A percentile compares a stretch with the other conserved stretches of the same genome.
phyloP scores from a whole-genome alignment of 2,797 vertebrate species.

The Alauda arvensis region DNA sequence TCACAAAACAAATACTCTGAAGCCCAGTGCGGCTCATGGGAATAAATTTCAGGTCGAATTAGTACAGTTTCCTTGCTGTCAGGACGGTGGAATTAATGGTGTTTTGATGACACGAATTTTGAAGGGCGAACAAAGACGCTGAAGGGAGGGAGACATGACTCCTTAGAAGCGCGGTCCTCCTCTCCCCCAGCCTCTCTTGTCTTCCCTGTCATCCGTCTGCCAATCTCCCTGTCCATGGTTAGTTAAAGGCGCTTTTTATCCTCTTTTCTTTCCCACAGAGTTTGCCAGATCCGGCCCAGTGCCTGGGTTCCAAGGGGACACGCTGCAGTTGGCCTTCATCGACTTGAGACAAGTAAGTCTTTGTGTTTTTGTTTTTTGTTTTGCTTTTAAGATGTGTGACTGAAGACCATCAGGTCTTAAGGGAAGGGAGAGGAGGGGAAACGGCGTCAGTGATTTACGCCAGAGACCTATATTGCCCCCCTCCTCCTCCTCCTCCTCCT shows the following conservation, averaged over 20 bases:
- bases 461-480: conserved; percentile 67
- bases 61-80: conserved; percentile 88
- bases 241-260: conserved; percentile 89
- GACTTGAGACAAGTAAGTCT: conserved; percentile 99
- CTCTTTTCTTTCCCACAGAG: conserved; percentile 97
- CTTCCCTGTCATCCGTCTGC: conserved; percentile 97
- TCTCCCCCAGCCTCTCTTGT: conserved; percentile 86
- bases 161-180: conserved; percentile 83
- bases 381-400: conserved; percentile 84
- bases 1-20: conserved; percentile 81
- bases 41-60: conserved; percentile 86
- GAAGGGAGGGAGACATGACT: conserved; percentile 91
- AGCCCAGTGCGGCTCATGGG: conserved; percentile 83
- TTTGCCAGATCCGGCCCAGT: conserved; percentile 99
- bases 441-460: conserved; percentile 66
- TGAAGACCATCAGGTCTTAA: conserved; percentile 84
- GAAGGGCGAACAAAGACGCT: conserved; percentile 83
- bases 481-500: not conserved
- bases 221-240: conserved; percentile 97
- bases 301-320: conserved; percentile 99
- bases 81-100: conserved; percentile 91
- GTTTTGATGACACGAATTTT: conserved; percentile 90
- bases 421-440: conserved; percentile 71
- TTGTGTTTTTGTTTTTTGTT: conserved; percentile 90
- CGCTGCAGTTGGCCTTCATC: conserved; percentile 99